These are phyloP conservation scores for Pithys albifrons DNA, from an alignment of 2,113 vertebrate species.

Conservation along the genomic window DNA sequence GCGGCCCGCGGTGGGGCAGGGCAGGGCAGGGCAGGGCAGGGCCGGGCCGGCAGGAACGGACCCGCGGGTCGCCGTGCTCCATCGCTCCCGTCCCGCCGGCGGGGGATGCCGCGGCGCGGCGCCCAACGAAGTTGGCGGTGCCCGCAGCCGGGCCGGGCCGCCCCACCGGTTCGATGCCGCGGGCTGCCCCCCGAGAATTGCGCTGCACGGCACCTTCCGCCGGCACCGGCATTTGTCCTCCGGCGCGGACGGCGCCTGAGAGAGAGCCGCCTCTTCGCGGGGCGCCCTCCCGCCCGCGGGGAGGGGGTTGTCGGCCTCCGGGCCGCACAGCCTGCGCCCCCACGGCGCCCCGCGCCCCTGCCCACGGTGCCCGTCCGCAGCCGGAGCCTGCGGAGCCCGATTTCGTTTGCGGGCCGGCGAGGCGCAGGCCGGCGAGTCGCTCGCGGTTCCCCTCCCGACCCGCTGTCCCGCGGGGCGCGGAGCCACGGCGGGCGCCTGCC, in stretches of 20 bases:
- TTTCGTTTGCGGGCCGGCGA: too few species aligned
- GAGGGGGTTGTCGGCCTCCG: too few species aligned
- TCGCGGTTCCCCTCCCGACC: too few species aligned
- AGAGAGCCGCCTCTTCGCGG: neutral
- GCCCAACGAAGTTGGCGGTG: constrained; percentile 40
- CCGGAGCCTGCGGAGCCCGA: too few species aligned
- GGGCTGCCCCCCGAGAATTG: neutral
- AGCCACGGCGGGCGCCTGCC: too few species aligned
- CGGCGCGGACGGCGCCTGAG: neutral
- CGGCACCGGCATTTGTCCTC: neutral
- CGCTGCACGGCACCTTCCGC: neutral
- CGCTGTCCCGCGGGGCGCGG: too few species aligned
- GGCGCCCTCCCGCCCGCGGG: neutral
- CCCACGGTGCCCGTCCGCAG: too few species aligned
- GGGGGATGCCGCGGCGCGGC: neutral
- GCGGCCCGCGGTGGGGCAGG: too few species aligned
- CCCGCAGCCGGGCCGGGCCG: neutral
- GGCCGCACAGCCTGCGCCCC: neutral
- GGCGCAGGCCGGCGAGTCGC: too few species aligned
- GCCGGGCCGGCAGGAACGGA: neutral
- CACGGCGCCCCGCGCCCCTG: too few species aligned
- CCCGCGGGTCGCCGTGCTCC: neutral
- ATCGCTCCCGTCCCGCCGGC: neutral
- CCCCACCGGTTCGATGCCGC: neutral
- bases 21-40: neutral